A percentile compares a stretch with the other conserved stretches of the same genome.
Evolutionary conservation across 2,113 vertebrate species (phyloP).

Genomic region (Poicephalus meyeri): DNA sequence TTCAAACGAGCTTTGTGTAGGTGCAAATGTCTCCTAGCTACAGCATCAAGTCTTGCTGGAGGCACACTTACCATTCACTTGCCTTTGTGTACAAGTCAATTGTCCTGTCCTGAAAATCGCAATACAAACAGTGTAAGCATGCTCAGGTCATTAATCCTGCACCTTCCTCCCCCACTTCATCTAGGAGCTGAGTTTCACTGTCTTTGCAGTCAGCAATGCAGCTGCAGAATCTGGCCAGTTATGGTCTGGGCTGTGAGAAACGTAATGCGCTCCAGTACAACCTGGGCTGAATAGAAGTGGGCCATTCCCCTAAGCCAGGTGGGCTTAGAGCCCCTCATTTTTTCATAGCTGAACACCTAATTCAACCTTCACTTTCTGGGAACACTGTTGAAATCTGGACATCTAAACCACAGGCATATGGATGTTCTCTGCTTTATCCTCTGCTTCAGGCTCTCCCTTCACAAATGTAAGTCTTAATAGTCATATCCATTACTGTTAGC

Average conservation of each 20-base stretch:
- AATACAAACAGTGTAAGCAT: conserved; percentile 47
- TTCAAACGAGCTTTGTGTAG: neutral
- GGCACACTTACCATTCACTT: conserved; percentile 75
- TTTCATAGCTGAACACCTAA: neutral
- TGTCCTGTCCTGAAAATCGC: conserved; percentile 66
- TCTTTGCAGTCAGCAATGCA: fast-evolving
- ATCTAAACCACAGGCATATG: neutral
- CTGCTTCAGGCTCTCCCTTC: neutral
- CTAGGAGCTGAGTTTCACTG: neutral
- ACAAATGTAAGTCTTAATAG: neutral
- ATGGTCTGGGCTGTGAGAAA: neutral
- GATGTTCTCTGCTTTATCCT: neutral
- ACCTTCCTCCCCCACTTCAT: neutral
- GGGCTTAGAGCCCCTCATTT: neutral
- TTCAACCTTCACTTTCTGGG: neutral
- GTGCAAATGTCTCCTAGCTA: neutral
- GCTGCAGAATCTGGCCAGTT: neutral
- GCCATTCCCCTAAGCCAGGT: neutral
- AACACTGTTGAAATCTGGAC: neutral
- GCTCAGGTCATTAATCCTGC: neutral
- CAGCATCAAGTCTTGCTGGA: neutral
- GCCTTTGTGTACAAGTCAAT: conserved; percentile 77
- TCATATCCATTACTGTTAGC: neutral
- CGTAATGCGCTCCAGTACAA: neutral
- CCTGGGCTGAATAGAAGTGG: neutral